Evolutionary conservation across 2,797 vertebrate genomes (phyloP), one percentile per base, ranked within the genome.

Genomic region (Cuniculus paca): DNA sequence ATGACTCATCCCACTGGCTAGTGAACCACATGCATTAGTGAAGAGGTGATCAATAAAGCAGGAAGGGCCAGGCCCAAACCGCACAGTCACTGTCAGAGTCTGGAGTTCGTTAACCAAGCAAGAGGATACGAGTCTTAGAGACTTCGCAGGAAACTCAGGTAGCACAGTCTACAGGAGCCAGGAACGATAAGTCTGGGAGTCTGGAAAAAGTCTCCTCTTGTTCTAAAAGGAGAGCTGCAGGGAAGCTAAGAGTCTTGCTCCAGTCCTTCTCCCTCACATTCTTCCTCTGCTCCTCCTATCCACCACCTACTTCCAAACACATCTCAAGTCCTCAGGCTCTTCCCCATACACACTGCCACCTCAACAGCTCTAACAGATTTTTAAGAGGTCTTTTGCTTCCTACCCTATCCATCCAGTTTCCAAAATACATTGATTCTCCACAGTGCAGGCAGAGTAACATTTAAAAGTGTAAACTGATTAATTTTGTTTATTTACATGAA

Each of bases 401-500:
- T 63, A 31, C 6, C 24, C n/a, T 72, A 75, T 7, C 31, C 16
- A 58, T 2, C 9, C 39, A 75, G 52, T n/a, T 95, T 80, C 48
- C 9, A 77, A 70, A 52, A 80, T 79, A 48, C 9, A 77, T 7
- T 0, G 16, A 12, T 24, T 86, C 54, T 65, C 31, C 81, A 54
- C 11, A 42, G 42, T 28, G 28, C 12, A 85, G 39, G 2, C 52
- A 79, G 80, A 17, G 50, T 48, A 68, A 54, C 36, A 39, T 26
- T 63, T 88, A 63, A 81, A 81, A 88, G 80, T 54, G 2, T 31
- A 36, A 85, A 72, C 9, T 7, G 58, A 90, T 68, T 72, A 8
- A 13, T 82, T 52, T 74, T 68, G 54, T n/a, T 82, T 83, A 60
- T 93, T 60, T 91, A 28, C 52, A 54, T 48, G 39, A 95, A 85